Conservation (phyloP, 2,888 invertebrate species). For the Zeuzera pyrina region DNA sequence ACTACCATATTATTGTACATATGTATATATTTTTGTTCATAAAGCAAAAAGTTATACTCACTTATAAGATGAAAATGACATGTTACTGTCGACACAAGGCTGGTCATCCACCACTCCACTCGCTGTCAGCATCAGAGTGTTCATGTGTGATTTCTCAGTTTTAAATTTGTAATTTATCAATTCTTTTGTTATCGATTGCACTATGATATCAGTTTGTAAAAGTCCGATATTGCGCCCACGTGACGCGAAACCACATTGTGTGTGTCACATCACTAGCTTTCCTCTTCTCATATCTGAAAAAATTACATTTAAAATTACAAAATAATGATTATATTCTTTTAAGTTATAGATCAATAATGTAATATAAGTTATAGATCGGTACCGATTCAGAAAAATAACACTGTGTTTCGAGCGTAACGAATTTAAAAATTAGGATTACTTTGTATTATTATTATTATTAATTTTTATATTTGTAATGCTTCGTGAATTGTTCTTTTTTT, state of each 20-base stretch:
- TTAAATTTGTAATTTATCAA: slow-evolving; percentile 15
- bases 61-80: slow-evolving; percentile 67
- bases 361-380: no score
- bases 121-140: slow-evolving; percentile 67
- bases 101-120: slow-evolving; percentile 58
- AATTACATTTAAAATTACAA: slow-evolving; percentile 5
- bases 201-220: slow-evolving; percentile 39
- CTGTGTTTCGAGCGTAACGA: no score
- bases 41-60: slow-evolving; percentile 29
- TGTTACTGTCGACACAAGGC: slow-evolving; percentile 56
- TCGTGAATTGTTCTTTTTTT: background rate
- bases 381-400: no score
- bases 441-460: no score
- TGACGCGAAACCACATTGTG: slow-evolving; percentile 39
- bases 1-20: no score
- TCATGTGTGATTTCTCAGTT: slow-evolving; percentile 43
- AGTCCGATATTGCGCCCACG: slow-evolving; percentile 38
- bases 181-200: slow-evolving; percentile 19
- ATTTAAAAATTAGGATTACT: no score
- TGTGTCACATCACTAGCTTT: slow-evolving; percentile 46
- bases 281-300: slow-evolving; percentile 37
- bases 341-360: no score
- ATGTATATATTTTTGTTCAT: no score
- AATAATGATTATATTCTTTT: no score
- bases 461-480: background rate